phyloP scores from a whole-genome alignment of 2,888 invertebrate species.

The Noctua janthe region DNA sequence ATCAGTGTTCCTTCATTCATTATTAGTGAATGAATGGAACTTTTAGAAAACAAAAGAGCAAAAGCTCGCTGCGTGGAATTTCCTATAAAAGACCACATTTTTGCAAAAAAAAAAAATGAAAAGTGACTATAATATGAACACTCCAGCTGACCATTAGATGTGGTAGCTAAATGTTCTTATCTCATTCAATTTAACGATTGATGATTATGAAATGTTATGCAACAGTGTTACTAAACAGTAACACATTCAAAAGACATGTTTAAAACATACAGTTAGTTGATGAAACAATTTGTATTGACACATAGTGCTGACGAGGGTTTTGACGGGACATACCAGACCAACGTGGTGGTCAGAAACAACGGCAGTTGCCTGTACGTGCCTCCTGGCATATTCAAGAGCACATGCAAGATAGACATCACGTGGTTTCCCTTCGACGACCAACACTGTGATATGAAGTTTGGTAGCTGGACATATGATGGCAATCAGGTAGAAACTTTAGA shows the following conservation, averaged over 20 bases:
- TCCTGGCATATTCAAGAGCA: conserved; percentile 99
- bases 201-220: neutral
- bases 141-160: conserved; percentile 1
- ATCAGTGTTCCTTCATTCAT: conserved; percentile 39
- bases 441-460: conserved; percentile 99
- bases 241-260: conserved; percentile 7
- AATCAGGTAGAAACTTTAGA: conserved; percentile 93
- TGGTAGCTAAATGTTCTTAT: conserved; percentile 2
- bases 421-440: conserved; percentile 99
- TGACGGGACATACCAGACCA: conserved; percentile 99
- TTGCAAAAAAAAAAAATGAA: too few species aligned
- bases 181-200: neutral
- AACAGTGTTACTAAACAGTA: conserved; percentile 11
- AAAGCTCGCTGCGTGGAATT: neutral
- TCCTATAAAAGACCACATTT: neutral
- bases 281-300: conserved; percentile 80
- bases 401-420: conserved; percentile 99
- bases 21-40: conserved; percentile 32
- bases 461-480: conserved; percentile 99
- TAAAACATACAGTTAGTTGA: conserved; percentile 50
- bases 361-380: conserved; percentile 99
- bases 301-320: conserved; percentile 99
- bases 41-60: neutral
- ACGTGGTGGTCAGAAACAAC: conserved; percentile 99
- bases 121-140: conserved; percentile 4